Percentiles rank a stretch among this genome's conserved stretches.
Evolutionary conservation across 2,888 invertebrate genomes (phyloP).

Genomic region (Melitaea athalia): DNA sequence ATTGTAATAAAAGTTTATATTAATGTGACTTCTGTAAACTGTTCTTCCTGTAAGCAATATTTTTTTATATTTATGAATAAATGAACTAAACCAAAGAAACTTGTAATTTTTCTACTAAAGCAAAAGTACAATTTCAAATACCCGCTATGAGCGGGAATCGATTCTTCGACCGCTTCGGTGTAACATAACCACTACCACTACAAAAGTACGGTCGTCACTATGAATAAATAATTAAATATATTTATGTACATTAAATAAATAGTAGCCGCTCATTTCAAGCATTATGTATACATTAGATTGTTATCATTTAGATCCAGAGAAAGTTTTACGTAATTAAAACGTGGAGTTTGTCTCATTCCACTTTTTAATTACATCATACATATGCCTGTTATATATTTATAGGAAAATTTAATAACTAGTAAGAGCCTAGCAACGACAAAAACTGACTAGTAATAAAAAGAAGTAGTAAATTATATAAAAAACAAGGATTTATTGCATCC

Average conservation of each 20-base stretch:
- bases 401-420: not conserved
- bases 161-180: too few species aligned
- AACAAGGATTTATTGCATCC: too few species aligned
- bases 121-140: too few species aligned
- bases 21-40: not conserved
- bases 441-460: too few species aligned
- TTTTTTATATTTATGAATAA: not conserved
- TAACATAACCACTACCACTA: too few species aligned
- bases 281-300: not conserved
- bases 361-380: not conserved
- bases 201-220: not conserved
- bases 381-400: not conserved
- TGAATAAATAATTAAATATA: not conserved
- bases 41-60: not conserved
- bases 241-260: not conserved
- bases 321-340: constrained; percentile 4
- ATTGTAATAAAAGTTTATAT: constrained; percentile 2
- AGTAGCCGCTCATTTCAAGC: not conserved
- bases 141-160: too few species aligned
- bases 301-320: not conserved
- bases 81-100: not conserved
- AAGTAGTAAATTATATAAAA: too few species aligned
- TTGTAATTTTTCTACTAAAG: too few species aligned
- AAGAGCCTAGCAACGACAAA: too few species aligned
- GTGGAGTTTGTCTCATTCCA: not conserved